Base-by-base conservation (phyloP, 1,140 invertebrate genomes). In the Drosophila serrata region DNA sequence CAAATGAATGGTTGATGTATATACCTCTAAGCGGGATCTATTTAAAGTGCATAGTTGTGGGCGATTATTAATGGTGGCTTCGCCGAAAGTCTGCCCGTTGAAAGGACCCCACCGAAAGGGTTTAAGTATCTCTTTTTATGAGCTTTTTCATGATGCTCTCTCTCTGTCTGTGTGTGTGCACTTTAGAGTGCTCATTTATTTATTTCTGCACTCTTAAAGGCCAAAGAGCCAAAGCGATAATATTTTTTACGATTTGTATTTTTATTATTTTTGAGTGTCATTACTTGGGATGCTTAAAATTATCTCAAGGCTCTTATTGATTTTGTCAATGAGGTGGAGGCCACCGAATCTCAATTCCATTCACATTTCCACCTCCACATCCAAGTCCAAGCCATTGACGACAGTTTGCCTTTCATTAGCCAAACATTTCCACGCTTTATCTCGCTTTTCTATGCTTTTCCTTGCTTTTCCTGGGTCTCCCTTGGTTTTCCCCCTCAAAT, bases 261-360 rank as follows among this genome's bases (percentile, higher is more conserved):
- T 48, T 69, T 69, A 69, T 48, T 29, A 57, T 48, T 65, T 19
- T 17, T 39, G 39, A 78, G 68, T 75, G 60, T 59, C 78, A 79
- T 75, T 75, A 79, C 61, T 73, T 73, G 46, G 60, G 53, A 81
- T 68, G 61, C 42, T 42, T 60, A 69, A 61, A 75, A 78, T 72
- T 79, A 78, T 75, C 81, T 79, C 82, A 87, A 78, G 82, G 82
- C 68, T 75, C 62, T 63, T 78, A 87, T 87, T 81, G 82, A 87
- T 87, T 86, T 84, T 80, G 81, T 67, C 57, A 67, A 63, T 55
- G 57, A 42, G 45, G 13, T 8, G 29, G 35, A 11, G 3, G 13
- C 45, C 39, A 13, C 6, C 5, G 17, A 17, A 48, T 51, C 64
- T 22, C 60, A 37, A 42, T 55, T 62, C 40, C 37, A 43, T 24